These are phyloP conservation scores for Palythoa heliodiscus DNA, from an alignment of 92 coral and sea anemone genomes.

Conservation along the genomic window DNA sequence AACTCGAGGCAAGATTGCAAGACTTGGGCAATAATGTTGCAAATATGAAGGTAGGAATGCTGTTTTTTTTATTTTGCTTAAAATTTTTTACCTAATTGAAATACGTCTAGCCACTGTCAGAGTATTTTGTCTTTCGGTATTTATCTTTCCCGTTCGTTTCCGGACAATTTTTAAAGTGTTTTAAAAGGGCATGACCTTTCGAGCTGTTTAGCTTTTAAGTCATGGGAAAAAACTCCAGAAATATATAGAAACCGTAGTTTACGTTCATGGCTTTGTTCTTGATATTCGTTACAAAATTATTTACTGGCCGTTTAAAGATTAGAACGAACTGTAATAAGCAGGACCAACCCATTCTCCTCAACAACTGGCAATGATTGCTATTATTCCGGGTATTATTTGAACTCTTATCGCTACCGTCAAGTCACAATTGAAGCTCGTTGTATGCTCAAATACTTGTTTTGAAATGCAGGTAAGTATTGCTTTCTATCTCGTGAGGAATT, in stretches of 20 bases:
- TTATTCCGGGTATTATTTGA: too few relatives aligned
- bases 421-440: not conserved
- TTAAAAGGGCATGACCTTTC: conserved; percentile 34
- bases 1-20: conserved; percentile 77
- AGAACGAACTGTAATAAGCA: not conserved
- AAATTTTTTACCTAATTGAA: not conserved
- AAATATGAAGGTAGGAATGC: conserved; percentile 31
- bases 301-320: not conserved
- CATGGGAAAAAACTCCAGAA: not conserved
- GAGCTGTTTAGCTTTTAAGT: not conserved
- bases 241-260: not conserved
- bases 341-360: not conserved
- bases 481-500: conserved; percentile 12
- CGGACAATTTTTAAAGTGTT: conserved; percentile 8
- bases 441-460: not conserved
- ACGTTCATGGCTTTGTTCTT: not conserved
- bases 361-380: not conserved
- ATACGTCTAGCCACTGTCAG: conserved; percentile 24
- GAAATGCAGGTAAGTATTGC: not conserved
- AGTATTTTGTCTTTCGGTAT: conserved; percentile 30
- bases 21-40: conserved; percentile 58
- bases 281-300: not conserved
- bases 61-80: not conserved
- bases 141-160: conserved; percentile 10
- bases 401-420: not conserved